Evolutionary conservation across 2,113 vertebrate species (phyloP).

Genomic region (Melanotaenia duboulayi): DNA sequence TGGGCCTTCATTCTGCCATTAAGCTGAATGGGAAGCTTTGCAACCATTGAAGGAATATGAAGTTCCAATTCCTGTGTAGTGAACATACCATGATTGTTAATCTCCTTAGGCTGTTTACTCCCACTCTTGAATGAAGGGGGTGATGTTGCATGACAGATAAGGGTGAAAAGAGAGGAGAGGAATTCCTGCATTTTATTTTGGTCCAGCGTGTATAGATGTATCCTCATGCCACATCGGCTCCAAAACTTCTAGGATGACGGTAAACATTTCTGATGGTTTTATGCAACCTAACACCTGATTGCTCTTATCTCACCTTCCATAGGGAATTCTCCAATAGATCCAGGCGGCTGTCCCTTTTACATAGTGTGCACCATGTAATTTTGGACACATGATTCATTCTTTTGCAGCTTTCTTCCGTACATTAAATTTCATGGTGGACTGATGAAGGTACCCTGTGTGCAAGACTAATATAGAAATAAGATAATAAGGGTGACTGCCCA

Average conservation of each 20-base stretch:
- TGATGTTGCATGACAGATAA: slow-evolving; percentile 53
- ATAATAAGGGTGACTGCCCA: slow-evolving; percentile 51
- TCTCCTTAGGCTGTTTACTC: slow-evolving; percentile 57
- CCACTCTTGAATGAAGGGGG: slow-evolving; percentile 49
- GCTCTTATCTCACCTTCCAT: slow-evolving; percentile 30
- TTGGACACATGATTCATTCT: background rate
- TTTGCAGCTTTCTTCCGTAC: background rate
- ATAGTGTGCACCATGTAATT: slow-evolving; percentile 11
- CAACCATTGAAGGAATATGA: slow-evolving; percentile 9
- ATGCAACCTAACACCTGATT: slow-evolving; percentile 41
- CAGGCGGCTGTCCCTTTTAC: background rate
- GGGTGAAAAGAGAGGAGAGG: slow-evolving; percentile 45
- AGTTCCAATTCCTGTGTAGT: slow-evolving; percentile 12
- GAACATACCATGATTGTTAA: slow-evolving; percentile 45
- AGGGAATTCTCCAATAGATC: slow-evolving; percentile 28
- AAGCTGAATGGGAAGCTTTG: background rate
- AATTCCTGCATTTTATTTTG: slow-evolving; percentile 24
- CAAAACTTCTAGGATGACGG: slow-evolving; percentile 27
- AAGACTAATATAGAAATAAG: slow-evolving; percentile 45
- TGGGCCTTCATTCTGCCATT: slow-evolving; percentile 11
- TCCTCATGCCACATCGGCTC: background rate
- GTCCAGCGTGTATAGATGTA: background rate
- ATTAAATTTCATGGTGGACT: slow-evolving; percentile 3
- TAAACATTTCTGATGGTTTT: slow-evolving; percentile 32
- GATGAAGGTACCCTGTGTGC: slow-evolving; percentile 34